Evolutionary conservation across 2,113 vertebrate species (phyloP), one percentile per base, ranked within the genome.

Genomic region (Emydura subglobosa): DNA sequence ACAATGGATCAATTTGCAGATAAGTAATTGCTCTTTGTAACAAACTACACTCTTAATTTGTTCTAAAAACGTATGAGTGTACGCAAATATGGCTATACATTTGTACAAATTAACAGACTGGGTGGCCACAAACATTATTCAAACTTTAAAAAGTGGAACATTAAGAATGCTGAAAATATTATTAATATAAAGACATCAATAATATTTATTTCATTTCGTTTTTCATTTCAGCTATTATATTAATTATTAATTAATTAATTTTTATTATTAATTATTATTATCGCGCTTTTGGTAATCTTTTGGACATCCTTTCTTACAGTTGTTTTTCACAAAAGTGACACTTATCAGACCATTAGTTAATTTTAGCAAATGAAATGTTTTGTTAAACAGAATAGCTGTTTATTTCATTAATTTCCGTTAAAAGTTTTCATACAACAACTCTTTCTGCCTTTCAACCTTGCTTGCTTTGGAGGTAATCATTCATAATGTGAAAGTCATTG

Each of bases 321-420:
- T 95, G 57, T 29, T 74, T 87, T 92, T 92, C 82, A 92, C 59
- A 3, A 25, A 16, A 87, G 79, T 88, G 79, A 95, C 91, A 82
- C 85, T 92, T 92, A 94, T 53, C 82, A 94, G 74, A 53, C 7
- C 49, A 44, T 89, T 79, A 90, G 47, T 90, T 92, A 72, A 94
- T 91, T 96, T 83, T 65, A 89, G 82, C 47, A 96, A 91, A 82
- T 88, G 22, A 91, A 97, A 93, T 2, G 12, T 92, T 53, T 91
- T 94, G 72, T 87, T 96, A 82, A 95, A 95, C 79, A 93, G 85
- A 94, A 89, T 31, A 86, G 53, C 87, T 92, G 95, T 91, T 95
- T 95, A 91, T 93, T 93, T 92, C 79, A 86, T 83, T 91, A 57
- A 92, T 88, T 94, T 89, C 85, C 86, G 92, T 95, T 68, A 86